Evolutionary conservation across 2,113 vertebrate species (phyloP).

Genomic region (Oryzias javanicus): DNA sequence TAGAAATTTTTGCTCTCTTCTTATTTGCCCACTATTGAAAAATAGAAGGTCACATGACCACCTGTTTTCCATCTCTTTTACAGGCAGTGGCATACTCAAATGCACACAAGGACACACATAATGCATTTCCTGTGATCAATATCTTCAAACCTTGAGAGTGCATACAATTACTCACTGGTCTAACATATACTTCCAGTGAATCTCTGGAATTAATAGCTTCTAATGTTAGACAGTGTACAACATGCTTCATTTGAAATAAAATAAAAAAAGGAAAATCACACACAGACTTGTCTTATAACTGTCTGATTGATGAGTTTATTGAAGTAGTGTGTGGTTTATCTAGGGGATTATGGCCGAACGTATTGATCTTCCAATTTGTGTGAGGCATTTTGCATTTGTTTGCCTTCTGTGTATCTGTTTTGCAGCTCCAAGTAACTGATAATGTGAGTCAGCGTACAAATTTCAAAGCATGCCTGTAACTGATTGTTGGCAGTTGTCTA

Average conservation of each 20-base stretch:
- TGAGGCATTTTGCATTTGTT: conserved; percentile 5
- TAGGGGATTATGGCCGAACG: conserved; percentile 40
- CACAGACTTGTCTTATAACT: conserved; percentile 51
- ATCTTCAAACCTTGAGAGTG: conserved; percentile 9
- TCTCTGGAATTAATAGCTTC: conserved; percentile 42
- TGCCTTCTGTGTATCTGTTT: conserved; percentile 14
- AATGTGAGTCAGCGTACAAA: too few species aligned
- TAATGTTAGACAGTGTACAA: conserved; percentile 34
- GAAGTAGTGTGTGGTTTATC: conserved; percentile 63
- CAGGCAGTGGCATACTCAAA: background rate
- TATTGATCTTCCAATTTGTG: conserved; percentile 40
- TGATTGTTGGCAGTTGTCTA: conserved; percentile 3
- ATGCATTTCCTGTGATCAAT: conserved; percentile 23
- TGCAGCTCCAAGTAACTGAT: background rate
- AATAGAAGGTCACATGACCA: too few species aligned
- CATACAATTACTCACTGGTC: background rate
- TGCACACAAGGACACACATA: conserved; percentile 2
- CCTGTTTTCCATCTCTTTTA: too few species aligned
- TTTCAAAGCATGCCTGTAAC: background rate
- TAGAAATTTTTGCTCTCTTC: too few species aligned
- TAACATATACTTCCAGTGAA: background rate
- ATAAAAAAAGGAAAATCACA: conserved; percentile 4
- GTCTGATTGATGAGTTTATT: conserved; percentile 64
- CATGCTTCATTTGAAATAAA: background rate
- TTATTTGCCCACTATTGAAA: too few species aligned